These are phyloP conservation scores for Microplitis mediator DNA, from an alignment of 1,140 invertebrate species.

Conservation along the genomic window DNA sequence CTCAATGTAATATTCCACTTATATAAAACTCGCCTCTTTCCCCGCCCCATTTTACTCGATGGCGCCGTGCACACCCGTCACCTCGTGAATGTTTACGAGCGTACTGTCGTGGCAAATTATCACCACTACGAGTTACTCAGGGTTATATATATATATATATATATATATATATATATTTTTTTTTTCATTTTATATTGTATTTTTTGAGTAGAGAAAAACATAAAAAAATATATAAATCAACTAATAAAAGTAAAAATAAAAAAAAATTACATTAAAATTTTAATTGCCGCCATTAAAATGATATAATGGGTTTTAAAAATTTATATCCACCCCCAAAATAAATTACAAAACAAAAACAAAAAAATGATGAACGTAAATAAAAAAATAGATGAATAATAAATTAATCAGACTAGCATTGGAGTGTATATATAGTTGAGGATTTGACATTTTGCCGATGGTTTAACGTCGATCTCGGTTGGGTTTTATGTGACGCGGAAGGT, in stretches of 20 bases:
- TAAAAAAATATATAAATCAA: neutral
- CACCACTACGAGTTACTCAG: neutral
- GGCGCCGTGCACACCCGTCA: neutral
- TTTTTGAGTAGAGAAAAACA: neutral
- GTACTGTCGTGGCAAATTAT: neutral
- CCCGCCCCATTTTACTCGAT: neutral
- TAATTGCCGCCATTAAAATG: no score
- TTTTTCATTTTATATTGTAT: no score
- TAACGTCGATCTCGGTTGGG: constrained; percentile 3
- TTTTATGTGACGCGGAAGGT: constrained; percentile 12
- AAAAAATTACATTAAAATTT: neutral
- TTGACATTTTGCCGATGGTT: constrained; percentile 15
- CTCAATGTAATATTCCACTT: neutral
- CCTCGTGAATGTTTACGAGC: neutral
- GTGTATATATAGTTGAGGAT: neutral
- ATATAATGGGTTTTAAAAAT: neutral
- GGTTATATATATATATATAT: neutral
- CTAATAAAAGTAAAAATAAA: neutral
- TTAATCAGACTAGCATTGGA: neutral
- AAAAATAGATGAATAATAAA: neutral
- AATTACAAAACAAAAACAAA: neutral
- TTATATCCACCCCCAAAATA: neutral
- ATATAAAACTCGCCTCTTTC: neutral
- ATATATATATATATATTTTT: neutral
- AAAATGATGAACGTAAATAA: neutral